Percentiles rank a stretch among this genome's conserved stretches.
These are phyloP conservation scores for Nibea coibor DNA, from an alignment of 2,113 vertebrate genomes.

Conservation along the genomic window DNA sequence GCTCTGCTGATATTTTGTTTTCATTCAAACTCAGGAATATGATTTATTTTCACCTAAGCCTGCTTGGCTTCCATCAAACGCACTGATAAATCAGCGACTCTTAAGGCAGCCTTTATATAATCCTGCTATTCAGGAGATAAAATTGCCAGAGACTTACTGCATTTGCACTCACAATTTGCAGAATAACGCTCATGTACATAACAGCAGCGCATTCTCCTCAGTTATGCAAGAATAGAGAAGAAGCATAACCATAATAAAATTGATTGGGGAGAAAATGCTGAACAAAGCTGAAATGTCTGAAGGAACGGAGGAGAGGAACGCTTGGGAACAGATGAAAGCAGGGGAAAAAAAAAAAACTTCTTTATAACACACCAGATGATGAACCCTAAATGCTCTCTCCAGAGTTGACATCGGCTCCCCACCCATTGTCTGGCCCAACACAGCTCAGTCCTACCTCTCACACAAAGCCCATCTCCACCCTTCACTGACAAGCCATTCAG, in stretches of 20 bases:
- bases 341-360: background rate
- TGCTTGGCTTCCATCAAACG: conserved; percentile 17
- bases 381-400: conserved; percentile 76
- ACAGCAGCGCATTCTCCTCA: conserved; percentile 25
- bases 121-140: conserved; percentile 45
- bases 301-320: conserved; percentile 42
- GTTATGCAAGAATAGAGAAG: conserved; percentile 36
- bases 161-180: conserved; percentile 26
- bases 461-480: conserved; percentile 74
- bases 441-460: conserved; percentile 54
- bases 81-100: conserved; percentile 43
- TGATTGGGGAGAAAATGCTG: conserved; percentile 57
- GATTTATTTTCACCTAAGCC: conserved; percentile 45
- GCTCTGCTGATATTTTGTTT: conserved; percentile 31
- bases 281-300: conserved; percentile 60
- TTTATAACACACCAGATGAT: conserved; percentile 68
- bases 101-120: conserved; percentile 44
- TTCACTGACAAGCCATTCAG: conserved; percentile 72
- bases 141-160: conserved; percentile 29
- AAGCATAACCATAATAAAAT: conserved; percentile 37
- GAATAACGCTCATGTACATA: conserved; percentile 39
- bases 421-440: conserved; percentile 72
- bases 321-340: conserved; percentile 64
- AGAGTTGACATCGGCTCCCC: conserved; percentile 65
- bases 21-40: conserved; percentile 45